Conservation (phyloP, 2,113 vertebrate species). For the Mesocricetus auratus region DNA sequence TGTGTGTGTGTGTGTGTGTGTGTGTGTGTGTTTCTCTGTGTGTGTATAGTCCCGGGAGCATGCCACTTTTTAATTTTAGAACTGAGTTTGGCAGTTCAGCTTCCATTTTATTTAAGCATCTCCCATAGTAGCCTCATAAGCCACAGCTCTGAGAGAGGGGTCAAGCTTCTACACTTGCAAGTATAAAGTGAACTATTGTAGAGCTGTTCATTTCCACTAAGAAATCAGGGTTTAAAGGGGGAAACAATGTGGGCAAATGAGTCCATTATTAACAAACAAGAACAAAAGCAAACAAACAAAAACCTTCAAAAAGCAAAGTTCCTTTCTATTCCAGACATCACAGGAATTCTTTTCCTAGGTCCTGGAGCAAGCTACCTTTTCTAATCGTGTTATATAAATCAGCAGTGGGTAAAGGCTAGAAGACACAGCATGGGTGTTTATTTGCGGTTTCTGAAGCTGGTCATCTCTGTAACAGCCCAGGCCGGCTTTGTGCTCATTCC, state of each 20-base stretch:
- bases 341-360: not conserved
- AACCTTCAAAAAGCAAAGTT: not conserved
- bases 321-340: not conserved
- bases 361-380: not conserved
- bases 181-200: conserved; percentile 22
- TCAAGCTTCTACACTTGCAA: not conserved
- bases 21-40: too few relatives aligned
- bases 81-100: not conserved
- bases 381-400: not conserved
- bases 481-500: not conserved
- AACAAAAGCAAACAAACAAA: not conserved
- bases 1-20: too few relatives aligned
- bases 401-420: too few relatives aligned
- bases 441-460: not conserved
- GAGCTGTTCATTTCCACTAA: conserved; percentile 19
- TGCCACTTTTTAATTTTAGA: conserved; percentile 21
- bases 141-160: not conserved
- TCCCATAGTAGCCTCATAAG: not conserved
- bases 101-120: conserved; percentile 11
- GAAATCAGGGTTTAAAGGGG: not conserved
- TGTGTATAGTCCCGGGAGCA: not conserved
- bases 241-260: conserved; percentile 14
- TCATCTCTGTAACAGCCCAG: not conserved
- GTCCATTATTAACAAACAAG: not conserved
- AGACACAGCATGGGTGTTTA: not conserved